These are phyloP conservation scores for Caloenas nicobarica DNA, from an alignment of 2,113 vertebrate species.

Conservation along the genomic window DNA sequence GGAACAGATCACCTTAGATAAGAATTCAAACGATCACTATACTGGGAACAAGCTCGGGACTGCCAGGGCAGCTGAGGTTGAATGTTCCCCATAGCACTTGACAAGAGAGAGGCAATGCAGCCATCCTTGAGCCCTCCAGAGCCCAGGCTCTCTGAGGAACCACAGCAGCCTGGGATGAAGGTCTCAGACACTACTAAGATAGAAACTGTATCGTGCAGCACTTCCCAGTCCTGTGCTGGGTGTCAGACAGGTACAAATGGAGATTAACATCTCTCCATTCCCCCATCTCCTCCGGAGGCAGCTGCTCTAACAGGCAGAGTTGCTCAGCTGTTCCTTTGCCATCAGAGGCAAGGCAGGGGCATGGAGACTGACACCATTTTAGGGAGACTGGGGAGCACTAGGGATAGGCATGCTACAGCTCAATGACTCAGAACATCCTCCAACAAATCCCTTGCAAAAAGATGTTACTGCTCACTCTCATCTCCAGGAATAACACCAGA, in stretches of 20 bases:
- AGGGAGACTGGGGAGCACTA: background rate
- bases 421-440: background rate
- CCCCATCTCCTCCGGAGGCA: background rate
- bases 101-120: background rate
- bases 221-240: background rate
- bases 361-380: fast-evolving
- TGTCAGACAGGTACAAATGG: background rate
- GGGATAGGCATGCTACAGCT: background rate
- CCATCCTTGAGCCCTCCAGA: background rate
- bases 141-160: background rate
- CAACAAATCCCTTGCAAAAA: background rate
- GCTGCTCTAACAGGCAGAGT: background rate
- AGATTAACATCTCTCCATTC: background rate
- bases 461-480: background rate
- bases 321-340: background rate
- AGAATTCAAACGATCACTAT: background rate
- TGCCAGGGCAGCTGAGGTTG: background rate
- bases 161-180: background rate
- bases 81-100: background rate
- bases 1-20: background rate
- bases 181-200: background rate
- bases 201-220: background rate
- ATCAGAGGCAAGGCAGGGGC: background rate
- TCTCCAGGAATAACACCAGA: background rate
- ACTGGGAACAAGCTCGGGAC: background rate